Conservation (phyloP, 2,797 vertebrate genomes). For the Liasis olivaceus region DNA sequence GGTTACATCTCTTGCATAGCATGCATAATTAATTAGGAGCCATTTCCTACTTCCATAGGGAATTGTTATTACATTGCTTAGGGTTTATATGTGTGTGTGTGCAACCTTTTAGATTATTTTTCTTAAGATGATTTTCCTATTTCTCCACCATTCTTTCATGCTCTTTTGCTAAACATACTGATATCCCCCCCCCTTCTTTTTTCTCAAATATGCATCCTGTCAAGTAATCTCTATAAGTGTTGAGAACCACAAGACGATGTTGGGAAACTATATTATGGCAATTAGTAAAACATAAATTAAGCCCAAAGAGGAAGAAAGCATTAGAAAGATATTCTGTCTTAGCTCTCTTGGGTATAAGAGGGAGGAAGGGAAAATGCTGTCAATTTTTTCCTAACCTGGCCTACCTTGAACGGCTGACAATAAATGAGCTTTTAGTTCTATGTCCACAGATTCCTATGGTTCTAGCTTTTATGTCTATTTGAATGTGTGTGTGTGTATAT, state of each 20-base stretch:
- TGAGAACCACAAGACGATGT: neutral
- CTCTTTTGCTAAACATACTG: neutral
- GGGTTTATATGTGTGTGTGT: neutral
- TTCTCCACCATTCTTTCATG: neutral
- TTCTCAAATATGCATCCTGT: neutral
- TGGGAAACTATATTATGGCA: neutral
- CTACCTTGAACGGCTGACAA: neutral
- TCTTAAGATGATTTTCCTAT: constrained; percentile 7
- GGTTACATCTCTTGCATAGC: constrained; percentile 40
- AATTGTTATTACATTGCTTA: constrained; percentile 41
- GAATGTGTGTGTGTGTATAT: too few species aligned
- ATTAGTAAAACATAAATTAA: neutral
- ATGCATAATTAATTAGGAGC: constrained; percentile 65
- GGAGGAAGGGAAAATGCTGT: neutral
- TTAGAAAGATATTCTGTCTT: neutral
- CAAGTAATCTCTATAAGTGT: neutral
- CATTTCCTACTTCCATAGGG: constrained; percentile 29
- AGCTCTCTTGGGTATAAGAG: neutral
- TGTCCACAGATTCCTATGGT: neutral
- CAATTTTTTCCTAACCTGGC: neutral
- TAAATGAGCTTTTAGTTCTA: neutral
- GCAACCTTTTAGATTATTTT: constrained; percentile 17
- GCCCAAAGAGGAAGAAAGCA: neutral
- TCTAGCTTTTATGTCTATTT: neutral
- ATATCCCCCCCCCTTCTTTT: neutral